Evolutionary conservation across 2,113 vertebrate genomes (phyloP).

Genomic region (Corythoichthys haematopterus): DNA sequence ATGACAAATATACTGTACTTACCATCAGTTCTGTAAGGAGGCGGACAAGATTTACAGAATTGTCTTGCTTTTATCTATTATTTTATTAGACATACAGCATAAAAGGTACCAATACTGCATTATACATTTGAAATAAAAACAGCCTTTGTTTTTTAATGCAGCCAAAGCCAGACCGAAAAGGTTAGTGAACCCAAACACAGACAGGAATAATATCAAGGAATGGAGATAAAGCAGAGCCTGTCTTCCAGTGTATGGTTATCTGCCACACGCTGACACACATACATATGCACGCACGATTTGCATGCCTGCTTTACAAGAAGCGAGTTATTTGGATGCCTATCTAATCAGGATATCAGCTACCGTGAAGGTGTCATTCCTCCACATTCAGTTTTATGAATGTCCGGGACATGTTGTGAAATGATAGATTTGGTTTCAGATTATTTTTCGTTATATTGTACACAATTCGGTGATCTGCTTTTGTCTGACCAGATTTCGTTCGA

Average conservation of each 20-base stretch:
- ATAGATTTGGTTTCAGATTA: conserved; percentile 5
- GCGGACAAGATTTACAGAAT: no score
- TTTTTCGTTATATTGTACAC: background rate
- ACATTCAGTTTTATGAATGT: conserved; percentile 7
- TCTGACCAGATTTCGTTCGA: background rate
- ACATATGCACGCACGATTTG: conserved; percentile 26
- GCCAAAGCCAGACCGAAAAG: conserved; percentile 20
- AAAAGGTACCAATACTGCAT: background rate
- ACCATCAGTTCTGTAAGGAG: no score
- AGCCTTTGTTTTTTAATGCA: conserved; percentile 26
- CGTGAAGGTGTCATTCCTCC: conserved; percentile 11
- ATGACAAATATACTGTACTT: no score
- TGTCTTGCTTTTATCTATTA: no score
- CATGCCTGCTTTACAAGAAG: conserved; percentile 28
- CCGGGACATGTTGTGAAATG: background rate
- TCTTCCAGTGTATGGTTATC: background rate
- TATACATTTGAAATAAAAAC: background rate
- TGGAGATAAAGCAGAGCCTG: conserved; percentile 19
- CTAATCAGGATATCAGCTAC: conserved; percentile 13
- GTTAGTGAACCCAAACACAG: conserved; percentile 19
- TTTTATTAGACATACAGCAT: background rate
- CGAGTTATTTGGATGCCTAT: conserved; percentile 29
- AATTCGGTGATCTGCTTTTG: background rate
- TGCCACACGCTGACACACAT: conserved; percentile 1
- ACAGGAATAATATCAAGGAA: conserved; percentile 36